phyloP scores from a whole-genome alignment of 2,797 vertebrate species.

The Rhabdophis nuchalis region DNA sequence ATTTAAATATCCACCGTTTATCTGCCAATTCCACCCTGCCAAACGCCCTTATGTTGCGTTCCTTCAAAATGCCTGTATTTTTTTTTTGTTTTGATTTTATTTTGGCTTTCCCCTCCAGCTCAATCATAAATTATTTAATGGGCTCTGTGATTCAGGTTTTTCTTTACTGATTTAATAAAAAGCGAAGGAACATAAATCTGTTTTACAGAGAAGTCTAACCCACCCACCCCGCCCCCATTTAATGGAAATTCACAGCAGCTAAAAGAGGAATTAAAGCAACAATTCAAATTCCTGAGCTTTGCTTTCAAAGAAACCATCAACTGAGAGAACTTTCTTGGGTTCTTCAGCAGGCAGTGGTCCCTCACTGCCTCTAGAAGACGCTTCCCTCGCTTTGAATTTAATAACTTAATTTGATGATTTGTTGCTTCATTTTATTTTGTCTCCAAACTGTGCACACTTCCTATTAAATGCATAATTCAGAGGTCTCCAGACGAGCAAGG shows the following conservation, averaged over 20 bases:
- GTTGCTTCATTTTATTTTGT: constrained; percentile 17
- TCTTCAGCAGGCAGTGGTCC: background rate
- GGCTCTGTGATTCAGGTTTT: background rate
- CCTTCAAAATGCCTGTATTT: background rate
- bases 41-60: background rate
- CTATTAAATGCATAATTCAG: constrained; percentile 60
- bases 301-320: background rate
- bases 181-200: constrained; percentile 21
- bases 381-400: constrained; percentile 12
- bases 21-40: background rate
- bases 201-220: constrained; percentile 3
- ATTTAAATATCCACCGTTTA: background rate
- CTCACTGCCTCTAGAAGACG: background rate
- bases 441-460: background rate
- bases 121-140: constrained; percentile 13
- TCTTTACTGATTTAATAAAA: constrained; percentile 36
- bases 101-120: background rate
- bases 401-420: constrained; percentile 32
- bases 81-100: background rate
- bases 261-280: constrained; percentile 31
- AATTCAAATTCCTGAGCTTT: constrained; percentile 12
- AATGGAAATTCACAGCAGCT: constrained; percentile 7
- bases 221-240: background rate
- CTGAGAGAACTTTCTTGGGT: background rate
- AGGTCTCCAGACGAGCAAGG: background rate